Base-by-base conservation (phyloP, 2,113 vertebrate genomes). In the Vulpes lagopus region DNA sequence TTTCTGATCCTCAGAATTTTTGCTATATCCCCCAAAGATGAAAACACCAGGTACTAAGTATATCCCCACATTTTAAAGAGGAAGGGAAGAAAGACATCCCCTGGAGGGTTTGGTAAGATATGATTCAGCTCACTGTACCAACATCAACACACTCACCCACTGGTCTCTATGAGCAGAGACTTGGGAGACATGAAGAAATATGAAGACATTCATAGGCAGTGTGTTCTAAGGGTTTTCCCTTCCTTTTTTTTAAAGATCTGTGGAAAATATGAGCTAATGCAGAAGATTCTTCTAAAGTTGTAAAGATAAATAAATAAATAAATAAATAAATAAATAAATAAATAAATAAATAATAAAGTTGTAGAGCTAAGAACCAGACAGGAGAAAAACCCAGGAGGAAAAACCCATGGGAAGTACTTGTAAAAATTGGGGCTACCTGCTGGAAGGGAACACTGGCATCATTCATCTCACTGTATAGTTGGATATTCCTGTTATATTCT, bases 1-100 rank as follows among this genome's bases (percentile, higher is more conserved):
- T 96, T 95, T 79, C 51, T 74, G 30, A 51, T 80, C 16, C 38
- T 87, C 51, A 74, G 62, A 80, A 84, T 94, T 91, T 74, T 38
- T 93, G 55, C 9, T 67, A 12, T 43, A 83, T 30, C 1, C 32
- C 4, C 10, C 12, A 51, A 67, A 96, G n/a, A 8, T 82, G 49
- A 76, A 81, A 92, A 90, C 62, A 79, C 17, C 17, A 92, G 59
- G 51, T 53, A 32, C 20, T 57, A 88, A 80, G 8, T 59, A 38
- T 86, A 53, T 64, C 10, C 57, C 38, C 11, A 11, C 6, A 67
- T 85, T 64, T 78, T 15, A 64, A 80, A 76, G 60, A 69, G 6
- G 6, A 71, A 43, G 3, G 19, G 32, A 64, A 92, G 11, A 57
- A 64, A 89, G 64, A 35, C 16, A 1, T 10, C 12, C 4, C 1